Evolutionary conservation across 1,140 invertebrate genomes (phyloP), one percentile per base, ranked within the genome.

Genomic region (Bombus huntii): DNA sequence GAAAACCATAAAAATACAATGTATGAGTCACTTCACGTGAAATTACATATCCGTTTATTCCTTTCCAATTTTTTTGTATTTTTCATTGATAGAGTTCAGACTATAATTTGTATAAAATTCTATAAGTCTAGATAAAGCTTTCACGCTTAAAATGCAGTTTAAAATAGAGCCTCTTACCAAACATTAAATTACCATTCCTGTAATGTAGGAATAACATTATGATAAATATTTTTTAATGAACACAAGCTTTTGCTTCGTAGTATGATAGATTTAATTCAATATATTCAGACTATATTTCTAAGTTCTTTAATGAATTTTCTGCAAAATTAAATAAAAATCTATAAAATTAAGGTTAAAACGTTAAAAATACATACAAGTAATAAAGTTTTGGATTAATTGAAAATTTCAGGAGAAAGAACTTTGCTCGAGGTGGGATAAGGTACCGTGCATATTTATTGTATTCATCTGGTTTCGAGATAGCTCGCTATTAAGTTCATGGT

Each of bases 21-120:
- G 42, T 57, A 76, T 28, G 74, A 76, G 74, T 37, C 74, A 76
- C 28, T 76, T 53, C 74, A 76, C 47, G 10, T 53, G 44, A 37
- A 75, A 74, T 74, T 47, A 31, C 18, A 9, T 25, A n/a, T 15
- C 28, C 25, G 6, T n/a, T 42, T 2, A 39, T 25, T 10, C 8
- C 28, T 28, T 2, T 13, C 28, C 25, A 9, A 22, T 44, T 15
- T 73, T 18, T 18, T 31, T 8, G 8, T 37, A 37, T 42, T 12
- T 31, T 12, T 31, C 13, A 22, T 12, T 28, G 3, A 22, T 10
- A 53, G 31, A 34, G 5, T 39, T 44, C 28, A 37, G 44, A n/a
- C 37, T 37, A 15, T 53, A 37, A 53, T 53, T 13, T 44, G 44
- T 70, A 42, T 31, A 37, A 80, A 80, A 37, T 31, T 15, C 13